These are phyloP conservation scores for Cetonia aurata DNA, from an alignment of 2,888 invertebrate genomes.

Conservation along the genomic window DNA sequence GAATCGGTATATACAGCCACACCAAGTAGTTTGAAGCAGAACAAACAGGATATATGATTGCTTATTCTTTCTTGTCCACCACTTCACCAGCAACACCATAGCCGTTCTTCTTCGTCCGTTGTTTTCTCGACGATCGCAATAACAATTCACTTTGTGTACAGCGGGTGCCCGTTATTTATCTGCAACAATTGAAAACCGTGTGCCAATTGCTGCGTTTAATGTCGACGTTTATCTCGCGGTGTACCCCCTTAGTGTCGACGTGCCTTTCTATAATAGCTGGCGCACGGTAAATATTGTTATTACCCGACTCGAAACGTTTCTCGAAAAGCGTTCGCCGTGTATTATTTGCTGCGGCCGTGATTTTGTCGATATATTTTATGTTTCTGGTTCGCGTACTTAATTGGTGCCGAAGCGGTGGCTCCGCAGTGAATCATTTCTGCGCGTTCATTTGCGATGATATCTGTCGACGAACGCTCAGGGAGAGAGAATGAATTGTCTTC, in stretches of 20 bases:
- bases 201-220: slow-evolving; percentile 23
- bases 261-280: slow-evolving; percentile 21
- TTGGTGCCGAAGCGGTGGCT: slow-evolving; percentile 3
- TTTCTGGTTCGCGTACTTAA: slow-evolving; percentile 17
- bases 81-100: no score
- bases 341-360: slow-evolving; percentile 19
- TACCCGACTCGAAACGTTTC: slow-evolving; percentile 17
- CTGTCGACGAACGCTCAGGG: no score
- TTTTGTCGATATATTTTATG: slow-evolving; percentile 16
- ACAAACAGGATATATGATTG: slow-evolving; percentile 34
- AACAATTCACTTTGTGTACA: slow-evolving; percentile 22
- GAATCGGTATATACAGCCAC: slow-evolving; percentile 5
- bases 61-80: not conserved
- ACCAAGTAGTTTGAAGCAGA: not conserved
- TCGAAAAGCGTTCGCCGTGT: slow-evolving; percentile 11
- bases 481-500: no score
- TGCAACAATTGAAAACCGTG: slow-evolving; percentile 21
- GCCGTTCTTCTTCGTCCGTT: slow-evolving; percentile 4
- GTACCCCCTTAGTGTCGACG: slow-evolving; percentile 17
- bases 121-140: slow-evolving; percentile 10
- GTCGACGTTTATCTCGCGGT: slow-evolving; percentile 13
- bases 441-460: no score
- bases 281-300: slow-evolving; percentile 16
- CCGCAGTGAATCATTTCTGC: no score
- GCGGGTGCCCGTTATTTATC: slow-evolving; percentile 16